These are phyloP conservation scores for Brenthis ino DNA, from an alignment of 2,888 invertebrate species.

Conservation along the genomic window DNA sequence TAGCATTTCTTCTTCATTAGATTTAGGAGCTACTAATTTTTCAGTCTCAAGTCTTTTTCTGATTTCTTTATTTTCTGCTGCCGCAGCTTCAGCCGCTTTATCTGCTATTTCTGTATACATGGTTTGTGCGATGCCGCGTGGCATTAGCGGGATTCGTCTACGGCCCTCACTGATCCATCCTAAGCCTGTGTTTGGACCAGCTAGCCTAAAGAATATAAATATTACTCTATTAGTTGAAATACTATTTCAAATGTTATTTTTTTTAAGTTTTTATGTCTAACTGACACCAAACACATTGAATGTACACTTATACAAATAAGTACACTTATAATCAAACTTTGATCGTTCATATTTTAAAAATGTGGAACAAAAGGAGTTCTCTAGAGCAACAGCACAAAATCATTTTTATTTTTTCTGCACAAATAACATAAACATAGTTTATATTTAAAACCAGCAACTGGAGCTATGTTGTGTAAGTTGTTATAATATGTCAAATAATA, in stretches of 20 bases:
- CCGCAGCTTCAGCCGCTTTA: constrained; percentile 83
- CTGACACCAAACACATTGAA: too few relatives aligned
- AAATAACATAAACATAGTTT: too few relatives aligned
- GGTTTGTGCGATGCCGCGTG: constrained; percentile 92
- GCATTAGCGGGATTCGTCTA: constrained; percentile 90
- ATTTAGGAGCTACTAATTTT: constrained; percentile 62
- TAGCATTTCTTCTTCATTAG: constrained; percentile 60
- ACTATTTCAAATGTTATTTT: not conserved
- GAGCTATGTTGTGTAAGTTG: too few relatives aligned
- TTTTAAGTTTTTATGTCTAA: too few relatives aligned
- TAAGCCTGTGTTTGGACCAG: constrained; percentile 85
- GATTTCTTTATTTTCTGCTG: constrained; percentile 67
- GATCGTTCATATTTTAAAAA: too few relatives aligned
- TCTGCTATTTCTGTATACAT: constrained; percentile 92
- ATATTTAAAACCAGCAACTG: too few relatives aligned
- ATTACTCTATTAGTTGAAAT: not conserved
- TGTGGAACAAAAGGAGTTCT: too few relatives aligned
- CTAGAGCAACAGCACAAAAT: too few relatives aligned
- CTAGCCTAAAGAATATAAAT: constrained; percentile 67
- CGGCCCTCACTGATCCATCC: constrained; percentile 96
- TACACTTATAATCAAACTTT: too few relatives aligned
- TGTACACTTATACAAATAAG: too few relatives aligned
- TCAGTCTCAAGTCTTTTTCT: constrained; percentile 67
- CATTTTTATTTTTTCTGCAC: too few relatives aligned
- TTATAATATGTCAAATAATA: too few relatives aligned